Evolutionary conservation across 2,888 invertebrate species (phyloP).

Genomic region (Tetheella fluctuosa): DNA sequence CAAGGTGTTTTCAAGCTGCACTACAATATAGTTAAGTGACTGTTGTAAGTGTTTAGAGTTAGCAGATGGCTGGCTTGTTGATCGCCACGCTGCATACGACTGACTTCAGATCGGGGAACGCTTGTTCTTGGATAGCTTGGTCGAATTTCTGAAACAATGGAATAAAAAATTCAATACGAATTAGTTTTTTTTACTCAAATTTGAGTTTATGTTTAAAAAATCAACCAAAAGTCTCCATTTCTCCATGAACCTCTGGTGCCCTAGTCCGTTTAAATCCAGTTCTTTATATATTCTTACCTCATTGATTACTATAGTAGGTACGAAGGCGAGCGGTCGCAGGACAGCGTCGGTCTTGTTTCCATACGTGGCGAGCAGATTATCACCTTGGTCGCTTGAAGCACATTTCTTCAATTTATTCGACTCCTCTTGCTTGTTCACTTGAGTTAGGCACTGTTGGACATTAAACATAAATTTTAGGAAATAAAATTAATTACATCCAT

Average conservation of each 20-base stretch:
- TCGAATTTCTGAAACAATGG: slow-evolving; percentile 79
- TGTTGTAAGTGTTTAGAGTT: slow-evolving; percentile 21
- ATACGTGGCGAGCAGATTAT: slow-evolving; percentile 70
- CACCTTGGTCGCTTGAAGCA: slow-evolving; percentile 61
- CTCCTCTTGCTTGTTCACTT: slow-evolving; percentile 44
- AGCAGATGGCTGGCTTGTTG: slow-evolving; percentile 64
- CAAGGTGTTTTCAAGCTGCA: too few species aligned
- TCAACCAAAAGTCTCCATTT: too few species aligned
- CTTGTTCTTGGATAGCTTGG: slow-evolving; percentile 79
- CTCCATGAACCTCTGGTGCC: too few species aligned
- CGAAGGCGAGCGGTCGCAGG: slow-evolving; percentile 83
- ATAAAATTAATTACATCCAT: too few species aligned
- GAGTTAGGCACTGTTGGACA: slow-evolving; percentile 66
- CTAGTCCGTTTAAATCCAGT: too few species aligned
- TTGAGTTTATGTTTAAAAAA: too few species aligned
- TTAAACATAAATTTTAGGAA: slow-evolving; percentile 11
- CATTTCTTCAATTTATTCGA: slow-evolving; percentile 59
- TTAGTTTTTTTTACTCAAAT: too few species aligned
- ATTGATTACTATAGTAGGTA: slow-evolving; percentile 88
- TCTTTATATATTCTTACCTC: too few species aligned
- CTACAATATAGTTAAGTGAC: background rate
- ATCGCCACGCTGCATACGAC: slow-evolving; percentile 80
- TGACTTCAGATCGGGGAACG: slow-evolving; percentile 82
- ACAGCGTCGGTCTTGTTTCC: slow-evolving; percentile 84
- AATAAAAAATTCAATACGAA: slow-evolving; percentile 26